Percentiles rank a stretch among this genome's conserved stretches.
Conservation (phyloP, 1,140 invertebrate genomes). For the Pollicipes pollicipes region DNA sequence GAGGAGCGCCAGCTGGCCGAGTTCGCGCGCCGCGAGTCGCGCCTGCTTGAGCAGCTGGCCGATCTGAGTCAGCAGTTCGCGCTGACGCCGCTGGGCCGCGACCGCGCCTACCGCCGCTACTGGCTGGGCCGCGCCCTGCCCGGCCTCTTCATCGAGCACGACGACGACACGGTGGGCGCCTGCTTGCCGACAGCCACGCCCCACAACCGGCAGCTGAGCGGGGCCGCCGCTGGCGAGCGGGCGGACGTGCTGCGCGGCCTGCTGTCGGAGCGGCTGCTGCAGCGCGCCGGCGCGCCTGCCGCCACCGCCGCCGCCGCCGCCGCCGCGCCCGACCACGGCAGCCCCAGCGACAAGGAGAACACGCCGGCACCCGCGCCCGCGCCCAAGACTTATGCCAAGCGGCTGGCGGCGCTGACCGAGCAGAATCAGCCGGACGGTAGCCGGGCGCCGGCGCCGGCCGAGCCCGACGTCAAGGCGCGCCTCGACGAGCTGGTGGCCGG, state of each 20-base stretch:
- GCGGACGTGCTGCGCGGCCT: neutral
- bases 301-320: no score
- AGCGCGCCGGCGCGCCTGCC: no score
- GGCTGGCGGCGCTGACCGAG: no score
- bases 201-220: conserved; percentile 12
- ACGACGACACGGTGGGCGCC: conserved; percentile 32
- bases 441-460: no score
- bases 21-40: conserved; percentile 27
- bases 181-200: conserved; percentile 21
- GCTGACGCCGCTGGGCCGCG: conserved; percentile 47
- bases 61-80: conserved; percentile 26
- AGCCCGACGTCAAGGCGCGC: no score
- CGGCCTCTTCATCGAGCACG: conserved; percentile 70
- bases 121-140: conserved; percentile 64
- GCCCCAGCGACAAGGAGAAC: conserved; percentile 57
- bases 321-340: no score
- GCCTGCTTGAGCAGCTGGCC: conserved; percentile 37
- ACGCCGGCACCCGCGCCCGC: conserved; percentile 18
- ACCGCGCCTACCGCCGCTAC: conserved; percentile 69
- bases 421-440: no score
- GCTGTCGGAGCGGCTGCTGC: no score
- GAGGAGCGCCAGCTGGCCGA: conserved; percentile 7
- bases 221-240: conserved; percentile 12
- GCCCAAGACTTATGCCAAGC: no score
- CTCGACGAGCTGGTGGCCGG: no score